A percentile compares a stretch with the other conserved stretches of the same genome.
These are phyloP conservation scores for Ranitomeya imitator DNA, from an alignment of 2,113 vertebrate genomes.

Conservation along the genomic window DNA sequence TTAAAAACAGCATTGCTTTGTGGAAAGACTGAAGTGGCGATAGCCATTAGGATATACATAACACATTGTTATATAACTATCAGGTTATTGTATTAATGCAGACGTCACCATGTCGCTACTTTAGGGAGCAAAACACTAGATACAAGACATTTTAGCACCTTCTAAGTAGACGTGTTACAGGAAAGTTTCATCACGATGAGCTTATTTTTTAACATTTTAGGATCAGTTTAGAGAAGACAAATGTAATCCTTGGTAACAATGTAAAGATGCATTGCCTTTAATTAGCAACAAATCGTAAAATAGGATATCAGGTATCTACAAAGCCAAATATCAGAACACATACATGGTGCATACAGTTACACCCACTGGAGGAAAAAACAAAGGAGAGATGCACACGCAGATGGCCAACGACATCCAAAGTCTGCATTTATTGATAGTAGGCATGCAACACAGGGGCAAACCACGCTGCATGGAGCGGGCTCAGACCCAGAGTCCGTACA, in stretches of 20 bases:
- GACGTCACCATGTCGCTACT: conserved; percentile 5
- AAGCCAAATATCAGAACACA: not conserved
- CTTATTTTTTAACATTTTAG: not conserved
- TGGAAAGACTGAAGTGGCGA: not conserved
- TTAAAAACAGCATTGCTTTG: conserved; percentile 33
- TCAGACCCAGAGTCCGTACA: too few relatives aligned
- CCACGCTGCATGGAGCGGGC: too few relatives aligned
- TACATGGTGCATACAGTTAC: not conserved
- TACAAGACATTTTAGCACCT: conserved; percentile 30
- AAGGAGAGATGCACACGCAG: not conserved
- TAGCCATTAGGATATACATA: conserved; percentile 47
- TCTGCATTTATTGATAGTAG: too few relatives aligned
- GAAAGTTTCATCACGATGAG: conserved; percentile 1
- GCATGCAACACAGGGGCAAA: too few relatives aligned
- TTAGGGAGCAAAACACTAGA: conserved; percentile 17
- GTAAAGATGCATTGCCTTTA: not conserved
- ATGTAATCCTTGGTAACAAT: not conserved
- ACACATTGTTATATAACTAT: conserved; percentile 42
- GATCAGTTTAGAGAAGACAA: not conserved
- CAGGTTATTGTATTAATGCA: conserved; percentile 52
- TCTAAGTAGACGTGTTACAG: conserved; percentile 33
- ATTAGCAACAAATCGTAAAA: not conserved
- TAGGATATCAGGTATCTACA: not conserved
- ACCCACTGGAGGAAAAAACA: not conserved
- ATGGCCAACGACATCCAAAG: not conserved